Evolutionary conservation across 1,140 invertebrate genomes (phyloP), one percentile per base, ranked within the genome.

Genomic region (Venustaconcha ellipsiformis): DNA sequence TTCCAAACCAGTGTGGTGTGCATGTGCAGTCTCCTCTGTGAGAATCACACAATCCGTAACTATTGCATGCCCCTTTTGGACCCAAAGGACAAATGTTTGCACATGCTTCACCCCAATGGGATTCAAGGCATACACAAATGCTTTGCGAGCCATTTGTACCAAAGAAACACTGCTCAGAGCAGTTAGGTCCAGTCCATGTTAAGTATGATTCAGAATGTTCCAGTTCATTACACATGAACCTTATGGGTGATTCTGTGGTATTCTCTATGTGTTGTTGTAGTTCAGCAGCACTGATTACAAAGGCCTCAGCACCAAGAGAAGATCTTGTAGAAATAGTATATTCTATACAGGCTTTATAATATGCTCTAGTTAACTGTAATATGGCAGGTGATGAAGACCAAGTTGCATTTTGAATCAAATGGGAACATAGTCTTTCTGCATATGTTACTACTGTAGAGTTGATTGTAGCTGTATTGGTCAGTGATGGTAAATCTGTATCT

Each of bases 91-190:
- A 83, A 14, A 77, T 63, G 15, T 70, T 14, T n/a, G 66, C 69
- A 66, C 82, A 83, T 1, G 64, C 17, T 20, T 14, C 20, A 20
- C 82, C 82, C 73, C 75, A 82, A 64, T 78, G 78, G 4, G 76
- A 74, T 18, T 75, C 72, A 57, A 59, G 70, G 67, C 82, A 83
- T 15, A 74, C 59, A 73, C 82, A 83, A 55, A 65, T 72, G 18
- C n/a, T 20, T 59, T 60, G 72, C 3, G 56, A 57, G 17, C 67
- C 30, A 23, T 72, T 57, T n/a, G 48, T 58, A 20, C 80, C 80
- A 72, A 83, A 83, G 3, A 75, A 30, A 65, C 82, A 83, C 23
- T 55, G 20, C 5, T 58, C 63, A 13, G 62, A 57, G 18, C 65
- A 72, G 57, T 70, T 62, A 48, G 67, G 23, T 13, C 63, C 66